Conservation (phyloP, 2,888 invertebrate species). For the Megaustenia siamemsis region DNA sequence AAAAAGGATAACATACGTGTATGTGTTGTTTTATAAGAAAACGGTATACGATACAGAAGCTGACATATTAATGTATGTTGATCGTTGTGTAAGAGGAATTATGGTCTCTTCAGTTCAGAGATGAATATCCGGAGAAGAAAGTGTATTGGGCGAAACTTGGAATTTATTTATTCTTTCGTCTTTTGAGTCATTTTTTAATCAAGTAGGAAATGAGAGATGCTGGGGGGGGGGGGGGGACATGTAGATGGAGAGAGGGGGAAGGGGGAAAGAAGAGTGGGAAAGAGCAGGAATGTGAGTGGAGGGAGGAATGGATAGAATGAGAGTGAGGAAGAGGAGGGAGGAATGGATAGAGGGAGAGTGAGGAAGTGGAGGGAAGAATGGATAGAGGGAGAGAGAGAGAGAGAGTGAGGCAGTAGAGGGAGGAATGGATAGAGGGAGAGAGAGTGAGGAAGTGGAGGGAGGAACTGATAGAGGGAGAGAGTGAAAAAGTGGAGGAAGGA, state of each 20-base stretch:
- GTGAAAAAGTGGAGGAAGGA: not conserved
- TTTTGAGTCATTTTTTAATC: too few relatives aligned
- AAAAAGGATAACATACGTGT: too few relatives aligned
- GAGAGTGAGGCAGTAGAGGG: not conserved
- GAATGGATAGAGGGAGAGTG: not conserved
- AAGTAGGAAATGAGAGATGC: too few relatives aligned
- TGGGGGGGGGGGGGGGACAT: not conserved
- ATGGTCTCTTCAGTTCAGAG: too few relatives aligned
- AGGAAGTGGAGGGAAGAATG: not conserved
- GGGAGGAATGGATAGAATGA: not conserved
- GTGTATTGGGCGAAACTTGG: too few relatives aligned
- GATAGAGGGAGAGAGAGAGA: not conserved
- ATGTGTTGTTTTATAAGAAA: too few relatives aligned
- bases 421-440: not conserved
- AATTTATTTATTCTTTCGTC: too few relatives aligned
- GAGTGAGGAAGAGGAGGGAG: not conserved
- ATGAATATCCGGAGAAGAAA: too few relatives aligned
- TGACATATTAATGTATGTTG: too few relatives aligned
- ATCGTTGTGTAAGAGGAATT: too few relatives aligned
- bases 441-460: not conserved
- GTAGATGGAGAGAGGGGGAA: not conserved
- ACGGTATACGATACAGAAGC: too few relatives aligned
- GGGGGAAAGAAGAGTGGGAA: not conserved
- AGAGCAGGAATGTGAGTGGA: not conserved
- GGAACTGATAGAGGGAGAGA: too few relatives aligned